These are phyloP conservation scores for Andrena trimmerana DNA, from an alignment of 2,888 invertebrate genomes.

Conservation along the genomic window DNA sequence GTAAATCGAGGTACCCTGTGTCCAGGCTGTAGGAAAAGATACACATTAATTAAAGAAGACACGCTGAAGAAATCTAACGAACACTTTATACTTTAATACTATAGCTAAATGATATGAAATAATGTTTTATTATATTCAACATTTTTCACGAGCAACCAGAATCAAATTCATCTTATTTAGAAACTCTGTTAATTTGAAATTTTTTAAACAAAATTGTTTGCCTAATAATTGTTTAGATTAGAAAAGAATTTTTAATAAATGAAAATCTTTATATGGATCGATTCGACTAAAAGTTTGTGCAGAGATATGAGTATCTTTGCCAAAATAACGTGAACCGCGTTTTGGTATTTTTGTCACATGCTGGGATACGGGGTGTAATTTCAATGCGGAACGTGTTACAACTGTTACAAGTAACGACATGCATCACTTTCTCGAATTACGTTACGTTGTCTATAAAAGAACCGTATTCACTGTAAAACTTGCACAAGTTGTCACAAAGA, in stretches of 20 bases:
- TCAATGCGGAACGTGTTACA: conserved; percentile 39
- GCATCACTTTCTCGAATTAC: conserved; percentile 56
- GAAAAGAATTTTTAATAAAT: neutral
- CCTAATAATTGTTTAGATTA: too few relatives aligned
- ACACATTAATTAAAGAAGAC: neutral
- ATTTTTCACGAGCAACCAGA: too few relatives aligned
- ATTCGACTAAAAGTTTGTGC: neutral
- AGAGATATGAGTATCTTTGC: neutral
- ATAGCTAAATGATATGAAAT: too few relatives aligned
- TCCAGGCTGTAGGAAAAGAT: conserved; percentile 87
- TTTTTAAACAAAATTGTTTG: too few relatives aligned
- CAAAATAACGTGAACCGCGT: neutral
- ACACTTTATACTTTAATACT: neutral
- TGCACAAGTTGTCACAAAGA: conserved; percentile 1
- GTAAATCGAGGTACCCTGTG: conserved; percentile 90
- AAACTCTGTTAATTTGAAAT: too few relatives aligned
- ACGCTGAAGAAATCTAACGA: neutral
- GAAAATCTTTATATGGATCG: neutral
- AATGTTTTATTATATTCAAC: neutral
- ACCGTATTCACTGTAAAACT: conserved; percentile 33
- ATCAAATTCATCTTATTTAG: too few relatives aligned
- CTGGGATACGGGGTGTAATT: conserved; percentile 26
- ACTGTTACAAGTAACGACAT: conserved; percentile 12
- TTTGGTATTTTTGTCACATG: conserved; percentile 44
- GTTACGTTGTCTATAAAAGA: conserved; percentile 45